Conservation (phyloP, 2,888 invertebrate genomes). For the Deroplatys truncata region DNA sequence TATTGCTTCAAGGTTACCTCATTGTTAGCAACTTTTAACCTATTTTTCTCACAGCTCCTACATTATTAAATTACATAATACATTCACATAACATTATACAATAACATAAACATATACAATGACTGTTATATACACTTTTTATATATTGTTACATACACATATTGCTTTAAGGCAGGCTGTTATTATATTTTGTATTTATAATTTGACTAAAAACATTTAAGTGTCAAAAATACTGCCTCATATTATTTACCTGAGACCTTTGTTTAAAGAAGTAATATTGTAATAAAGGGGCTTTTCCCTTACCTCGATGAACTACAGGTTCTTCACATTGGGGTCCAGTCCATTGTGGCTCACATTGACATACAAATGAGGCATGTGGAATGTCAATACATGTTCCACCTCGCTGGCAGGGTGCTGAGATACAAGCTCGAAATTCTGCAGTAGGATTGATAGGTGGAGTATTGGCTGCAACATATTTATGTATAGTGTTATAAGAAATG, state of each 20-base stretch:
- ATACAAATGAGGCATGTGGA: slow-evolving; percentile 66
- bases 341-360: slow-evolving; percentile 65
- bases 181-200: too few relatives aligned
- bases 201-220: too few relatives aligned
- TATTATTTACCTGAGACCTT: neutral
- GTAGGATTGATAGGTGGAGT: slow-evolving; percentile 17
- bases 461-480: slow-evolving; percentile 2
- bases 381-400: slow-evolving; percentile 72
- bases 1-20: too few relatives aligned
- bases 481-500: neutral
- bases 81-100: too few relatives aligned
- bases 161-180: too few relatives aligned
- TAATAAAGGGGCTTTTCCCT: neutral
- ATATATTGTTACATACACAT: too few relatives aligned
- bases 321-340: slow-evolving; percentile 71
- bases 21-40: too few relatives aligned
- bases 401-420: slow-evolving; percentile 70
- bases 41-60: too few relatives aligned
- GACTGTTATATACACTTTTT: too few relatives aligned
- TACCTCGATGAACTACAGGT: slow-evolving; percentile 25
- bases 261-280: neutral
- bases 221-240: too few relatives aligned
- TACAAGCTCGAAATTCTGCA: slow-evolving; percentile 64
- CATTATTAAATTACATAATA: too few relatives aligned
- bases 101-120: too few relatives aligned